phyloP scores from a whole-genome alignment of 92 coral and sea anemone genomes.

The Epizoanthus rinbou region DNA sequence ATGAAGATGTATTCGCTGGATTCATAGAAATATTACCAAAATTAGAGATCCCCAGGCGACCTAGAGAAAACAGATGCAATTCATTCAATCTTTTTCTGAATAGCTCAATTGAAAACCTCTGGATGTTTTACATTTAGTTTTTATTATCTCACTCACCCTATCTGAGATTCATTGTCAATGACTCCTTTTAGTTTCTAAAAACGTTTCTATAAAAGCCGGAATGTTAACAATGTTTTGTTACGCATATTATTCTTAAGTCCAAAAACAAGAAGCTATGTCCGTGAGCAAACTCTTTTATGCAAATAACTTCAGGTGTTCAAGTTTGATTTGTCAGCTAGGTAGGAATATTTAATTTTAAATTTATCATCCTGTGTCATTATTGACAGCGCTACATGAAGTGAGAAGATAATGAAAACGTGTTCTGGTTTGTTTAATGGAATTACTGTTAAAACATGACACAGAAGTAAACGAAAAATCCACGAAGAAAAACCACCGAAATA shows the following conservation, averaged over 20 bases:
- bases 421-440: slow-evolving; percentile 23
- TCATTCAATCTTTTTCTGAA: background rate
- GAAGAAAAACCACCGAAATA: background rate
- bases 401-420: slow-evolving; percentile 7
- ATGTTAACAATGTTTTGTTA: background rate
- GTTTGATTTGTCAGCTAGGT: slow-evolving; percentile 4
- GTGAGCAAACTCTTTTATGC: slow-evolving; percentile 20
- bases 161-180: background rate
- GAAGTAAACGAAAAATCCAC: background rate
- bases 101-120: background rate
- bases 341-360: slow-evolving; percentile 37
- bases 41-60: background rate
- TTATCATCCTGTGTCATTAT: slow-evolving; percentile 20
- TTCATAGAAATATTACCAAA: background rate
- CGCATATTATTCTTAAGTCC: background rate
- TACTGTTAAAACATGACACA: background rate
- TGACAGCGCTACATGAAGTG: background rate
- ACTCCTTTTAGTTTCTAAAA: too few relatives aligned
- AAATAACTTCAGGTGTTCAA: slow-evolving; percentile 10
- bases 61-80: background rate
- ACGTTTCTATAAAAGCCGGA: background rate
- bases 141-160: too few relatives aligned
- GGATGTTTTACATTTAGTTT: background rate
- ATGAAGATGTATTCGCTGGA: background rate
- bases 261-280: background rate